Base-by-base conservation (phyloP, 1,140 invertebrate genomes). In the Trialeurodes vaporariorum region DNA sequence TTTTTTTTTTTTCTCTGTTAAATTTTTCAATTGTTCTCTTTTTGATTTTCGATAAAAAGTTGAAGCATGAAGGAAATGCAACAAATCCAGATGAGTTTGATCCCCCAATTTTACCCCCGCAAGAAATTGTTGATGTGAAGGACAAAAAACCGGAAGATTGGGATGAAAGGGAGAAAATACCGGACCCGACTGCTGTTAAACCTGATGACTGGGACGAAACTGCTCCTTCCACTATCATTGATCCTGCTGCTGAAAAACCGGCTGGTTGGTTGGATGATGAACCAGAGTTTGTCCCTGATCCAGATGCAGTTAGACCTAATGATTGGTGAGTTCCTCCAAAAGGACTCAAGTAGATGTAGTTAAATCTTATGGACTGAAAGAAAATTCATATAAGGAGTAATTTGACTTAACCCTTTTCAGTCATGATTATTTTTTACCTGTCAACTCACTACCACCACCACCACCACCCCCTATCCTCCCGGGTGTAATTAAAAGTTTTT, bases 81-180 rank as follows among this genome's bases (percentile, higher is more conserved):
- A 76, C 98, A 25, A 90, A 93, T 69, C 94, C 98, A 78, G 91
- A 93, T 70, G 94, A 98, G 78, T 93, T 97, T 74, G 85, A 83
- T 27, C 97, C 97, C 1, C 81, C 96, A 9, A 93, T 99, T 0
- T 98, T 98, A 81, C 97, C 97, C 5, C 91, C 94, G 1, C 84
- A 89, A 65, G 92, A 98, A 81, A 96, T 99, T 76, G 93, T 96
- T 75, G 97, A 99, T 82, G 92, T 93, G 0, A 81, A 86, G 67
- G 97, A 99, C 75, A 85, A 81, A 68, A 88, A 96, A 76, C 97
- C 97, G 1, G 85, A 84, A 1, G 90, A 97, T 75, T 99, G 97
- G 97, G 97, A 98, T 79, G 95, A 98, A 72, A 84, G 93, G 70
- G 95, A 98, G 79, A 97, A 94, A 81, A 96, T 97, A 72, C 85